Evolutionary conservation across 2,113 vertebrate species (phyloP).

Genomic region (Spea multiplicata): DNA sequence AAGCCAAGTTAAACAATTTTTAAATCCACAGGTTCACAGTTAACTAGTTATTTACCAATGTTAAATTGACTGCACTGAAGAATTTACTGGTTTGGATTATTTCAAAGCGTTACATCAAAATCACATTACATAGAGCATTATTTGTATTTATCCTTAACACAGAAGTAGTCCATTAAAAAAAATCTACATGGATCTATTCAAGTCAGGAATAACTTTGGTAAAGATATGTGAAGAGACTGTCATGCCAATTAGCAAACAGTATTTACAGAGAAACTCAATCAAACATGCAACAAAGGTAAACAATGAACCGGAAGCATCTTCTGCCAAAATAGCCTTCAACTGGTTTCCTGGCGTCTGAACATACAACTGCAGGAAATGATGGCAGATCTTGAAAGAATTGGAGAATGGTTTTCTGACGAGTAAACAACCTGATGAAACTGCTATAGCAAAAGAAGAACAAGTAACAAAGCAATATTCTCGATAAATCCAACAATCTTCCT

Average conservation of each 20-base stretch:
- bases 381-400: constrained; percentile 6
- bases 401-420: neutral
- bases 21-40: too few relatives aligned
- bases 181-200: too few relatives aligned
- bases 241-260: neutral
- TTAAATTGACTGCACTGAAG: too few relatives aligned
- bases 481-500: too few relatives aligned
- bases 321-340: constrained; percentile 19
- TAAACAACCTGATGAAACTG: neutral
- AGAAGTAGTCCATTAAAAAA: too few relatives aligned
- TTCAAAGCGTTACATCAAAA: too few relatives aligned
- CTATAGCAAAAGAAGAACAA: neutral
- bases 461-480: too few relatives aligned
- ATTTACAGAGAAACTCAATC: constrained; percentile 8
- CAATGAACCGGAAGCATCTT: constrained; percentile 14
- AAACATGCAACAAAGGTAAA: neutral
- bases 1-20: neutral
- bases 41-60: too few relatives aligned
- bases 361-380: constrained; percentile 31
- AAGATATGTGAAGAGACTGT: neutral
- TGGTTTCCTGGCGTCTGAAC: constrained; percentile 36
- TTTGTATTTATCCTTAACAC: too few relatives aligned
- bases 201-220: neutral
- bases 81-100: too few relatives aligned
- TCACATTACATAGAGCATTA: too few relatives aligned